phyloP scores from a whole-genome alignment of 2,797 vertebrate genomes.

The Ataeniobius toweri region DNA sequence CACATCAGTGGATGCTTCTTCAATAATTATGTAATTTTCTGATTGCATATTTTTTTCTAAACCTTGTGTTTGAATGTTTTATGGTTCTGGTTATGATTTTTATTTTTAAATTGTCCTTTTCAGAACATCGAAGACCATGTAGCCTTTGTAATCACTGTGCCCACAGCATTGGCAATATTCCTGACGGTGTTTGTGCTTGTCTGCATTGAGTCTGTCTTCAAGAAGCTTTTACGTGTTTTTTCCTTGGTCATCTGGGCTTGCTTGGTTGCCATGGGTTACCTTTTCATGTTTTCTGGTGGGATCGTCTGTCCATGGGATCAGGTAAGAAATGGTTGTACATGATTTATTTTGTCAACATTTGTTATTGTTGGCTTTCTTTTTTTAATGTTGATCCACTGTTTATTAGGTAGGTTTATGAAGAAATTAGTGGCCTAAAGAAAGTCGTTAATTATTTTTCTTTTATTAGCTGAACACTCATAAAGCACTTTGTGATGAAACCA shows the following conservation, averaged over 20 bases:
- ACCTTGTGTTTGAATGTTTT: not conserved
- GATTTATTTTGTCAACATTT: not conserved
- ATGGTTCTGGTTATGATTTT: not conserved
- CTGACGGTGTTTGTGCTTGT: conserved; percentile 95
- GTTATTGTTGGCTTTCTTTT: not conserved
- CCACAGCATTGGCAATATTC: conserved; percentile 97
- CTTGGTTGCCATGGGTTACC: conserved; percentile 95
- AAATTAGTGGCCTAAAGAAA: not conserved
- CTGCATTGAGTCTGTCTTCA: conserved; percentile 95
- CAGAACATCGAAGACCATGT: conserved; percentile 93
- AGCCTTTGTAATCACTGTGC: conserved; percentile 96
- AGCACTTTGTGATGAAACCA: not conserved
- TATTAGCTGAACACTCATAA: not conserved
- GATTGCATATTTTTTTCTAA: not conserved
- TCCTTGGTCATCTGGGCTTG: conserved; percentile 95
- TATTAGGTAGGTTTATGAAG: not conserved
- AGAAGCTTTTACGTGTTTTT: conserved; percentile 93
- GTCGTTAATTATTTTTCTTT: not conserved
- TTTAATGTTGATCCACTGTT: not conserved
- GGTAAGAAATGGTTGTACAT: conserved; percentile 78
- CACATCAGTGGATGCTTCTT: not conserved
- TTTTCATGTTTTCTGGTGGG: conserved; percentile 97
- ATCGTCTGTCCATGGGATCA: conserved; percentile 98
- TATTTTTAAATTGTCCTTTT: conserved; percentile 46
- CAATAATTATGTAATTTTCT: not conserved